Evolutionary conservation across 2,888 invertebrate genomes (phyloP), one percentile per base, ranked within the genome.

Genomic region (Laspeyria flexula): DNA sequence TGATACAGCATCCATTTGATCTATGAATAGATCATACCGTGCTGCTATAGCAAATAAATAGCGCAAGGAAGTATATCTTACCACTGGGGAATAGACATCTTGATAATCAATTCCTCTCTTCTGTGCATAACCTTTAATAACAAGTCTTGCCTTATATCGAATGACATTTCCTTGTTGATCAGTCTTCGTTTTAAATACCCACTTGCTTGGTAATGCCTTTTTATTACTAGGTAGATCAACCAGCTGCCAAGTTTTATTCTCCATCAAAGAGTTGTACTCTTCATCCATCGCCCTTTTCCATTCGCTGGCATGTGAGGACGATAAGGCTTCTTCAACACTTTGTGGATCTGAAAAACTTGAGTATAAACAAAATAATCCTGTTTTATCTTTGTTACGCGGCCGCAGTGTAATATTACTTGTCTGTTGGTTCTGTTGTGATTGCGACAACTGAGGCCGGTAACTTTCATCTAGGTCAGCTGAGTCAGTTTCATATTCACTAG

Each of bases 1-100:
- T 41, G 21, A 46, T 33, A 67, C 38, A 0, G 60, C 68, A 60
- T 65, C 67, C 62, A 67, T 60, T 21, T 65, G 65, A 40, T 27
- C 5, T 9, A 65, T 67, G 31, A 62, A 46, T 15, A 67, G 16
- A 2, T 55, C 33, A 52, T 60, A 54, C 16, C 55, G 55, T 3
- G 58, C 60, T 29, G 65, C 63, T 42, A 65, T 10, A 16, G 59
- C 46, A 47, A 69, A 5, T 23, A 65, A 54, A 15, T 63, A 33
- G 13, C 33, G 2, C 13, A 42, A n/a, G 10, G 42, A 42, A 5
- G 25, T 23, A 23, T 23, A 34, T 27, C 57, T 46, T n/a, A 65
- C 55, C 0, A 66, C 66, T 0, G 66, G 61, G 2, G 66, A 18
- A 44, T 58, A 63, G 6, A 49, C 31, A 15, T 63, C 60, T 21